Base-by-base conservation (phyloP, 2,113 vertebrate genomes). In the Setophaga petechia region DNA sequence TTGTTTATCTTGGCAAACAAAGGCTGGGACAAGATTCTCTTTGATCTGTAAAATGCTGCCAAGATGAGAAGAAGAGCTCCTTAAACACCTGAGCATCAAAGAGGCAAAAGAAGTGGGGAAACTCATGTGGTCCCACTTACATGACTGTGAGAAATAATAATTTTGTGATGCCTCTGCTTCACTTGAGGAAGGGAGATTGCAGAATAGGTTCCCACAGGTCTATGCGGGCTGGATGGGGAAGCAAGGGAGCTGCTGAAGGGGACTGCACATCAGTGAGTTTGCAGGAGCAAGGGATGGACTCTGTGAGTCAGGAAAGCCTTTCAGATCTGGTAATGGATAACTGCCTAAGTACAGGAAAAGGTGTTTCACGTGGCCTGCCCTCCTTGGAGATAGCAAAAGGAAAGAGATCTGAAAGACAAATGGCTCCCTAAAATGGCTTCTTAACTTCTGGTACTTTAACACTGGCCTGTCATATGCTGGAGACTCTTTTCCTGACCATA, bases 401-500 rank as follows among this genome's bases (percentile, higher is more conserved):
- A 87, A 37, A 76, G 59, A 73, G 20, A 81, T 25, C 7, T 80
- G 52, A 68, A 86, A 76, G 46, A 86, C 4, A 43, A 75, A 66
- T 6, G 4, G 11, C 52, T 81, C 69, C 47, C n/a, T 31, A 43
- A 78, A 43, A 58, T 17, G 25, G 15, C 51, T 84, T 91, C 89
- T 81, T 27, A 25, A 55, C 67, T 73, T 69, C 58, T 4, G 4
- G 13, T 28, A 18, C 4, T 54, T 61, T 37, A 62, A 43, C 0
- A 2, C 9, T 68, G 51, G 23, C 52, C 28, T 39, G n/a, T 98
- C 87, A 98, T 95, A 98, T 98, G 85, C 98, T 98, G 87, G 97
- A 98, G 41, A 96, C 75, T 76, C 98, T 97, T 96, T 98, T 98
- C 72, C 96, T 94, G 86, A 78, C 58, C 39, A 30, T 15, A 33